A percentile compares a stretch with the other conserved stretches of the same genome.
These are phyloP conservation scores for Serinus canaria DNA, from an alignment of 2,113 vertebrate genomes.

Conservation along the genomic window DNA sequence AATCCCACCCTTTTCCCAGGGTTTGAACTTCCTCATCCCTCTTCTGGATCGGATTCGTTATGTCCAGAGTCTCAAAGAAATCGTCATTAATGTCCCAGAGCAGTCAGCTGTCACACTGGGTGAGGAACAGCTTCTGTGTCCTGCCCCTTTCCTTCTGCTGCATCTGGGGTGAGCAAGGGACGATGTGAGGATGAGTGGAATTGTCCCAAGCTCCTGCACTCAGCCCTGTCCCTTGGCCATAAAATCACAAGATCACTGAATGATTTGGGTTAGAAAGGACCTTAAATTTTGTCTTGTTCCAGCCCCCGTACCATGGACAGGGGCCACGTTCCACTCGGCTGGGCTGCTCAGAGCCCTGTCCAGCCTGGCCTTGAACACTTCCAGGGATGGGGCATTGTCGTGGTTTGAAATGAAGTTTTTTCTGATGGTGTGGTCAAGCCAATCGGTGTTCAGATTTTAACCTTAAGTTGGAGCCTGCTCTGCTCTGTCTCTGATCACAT, in stretches of 20 bases:
- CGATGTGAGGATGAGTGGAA: fast-evolving
- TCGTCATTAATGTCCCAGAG: conserved; percentile 96
- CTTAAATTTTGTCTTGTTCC: not conserved
- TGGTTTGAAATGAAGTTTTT: too few species aligned
- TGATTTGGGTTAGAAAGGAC: not conserved
- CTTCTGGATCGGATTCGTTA: conserved; percentile 90
- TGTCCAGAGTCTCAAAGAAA: conserved; percentile 96
- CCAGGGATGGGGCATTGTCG: too few species aligned
- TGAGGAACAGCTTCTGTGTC: conserved; percentile 49
- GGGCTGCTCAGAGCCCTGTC: not conserved
- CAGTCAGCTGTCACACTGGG: conserved; percentile 93
- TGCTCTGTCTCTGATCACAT: too few species aligned
- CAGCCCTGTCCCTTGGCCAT: not conserved
- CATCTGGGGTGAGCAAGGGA: not conserved
- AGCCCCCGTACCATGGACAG: fast-evolving
- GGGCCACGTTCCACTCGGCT: fast-evolving
- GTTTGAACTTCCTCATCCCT: conserved; percentile 93
- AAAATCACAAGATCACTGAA: not conserved
- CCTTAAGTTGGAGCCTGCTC: too few species aligned
- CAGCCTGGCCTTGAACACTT: not conserved
- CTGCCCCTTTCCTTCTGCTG: not conserved
- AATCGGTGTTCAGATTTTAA: too few species aligned
- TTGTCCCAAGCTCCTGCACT: not conserved
- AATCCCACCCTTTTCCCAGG: conserved; percentile 69
- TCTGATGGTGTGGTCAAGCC: too few species aligned